Base-by-base conservation (phyloP, 1,140 invertebrate genomes). In the Chrysoperla carnea region DNA sequence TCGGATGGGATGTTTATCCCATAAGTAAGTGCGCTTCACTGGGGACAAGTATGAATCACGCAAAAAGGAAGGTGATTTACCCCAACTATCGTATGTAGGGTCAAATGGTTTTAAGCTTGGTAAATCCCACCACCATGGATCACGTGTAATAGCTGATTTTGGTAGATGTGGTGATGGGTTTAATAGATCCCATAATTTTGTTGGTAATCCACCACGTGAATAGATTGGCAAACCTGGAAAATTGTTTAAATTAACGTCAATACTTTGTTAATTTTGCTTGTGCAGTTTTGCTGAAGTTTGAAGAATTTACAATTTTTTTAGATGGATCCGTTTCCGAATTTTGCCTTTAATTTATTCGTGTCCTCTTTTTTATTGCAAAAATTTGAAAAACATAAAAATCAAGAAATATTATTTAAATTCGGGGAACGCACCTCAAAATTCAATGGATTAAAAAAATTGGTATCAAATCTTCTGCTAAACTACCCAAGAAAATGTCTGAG, bases 21-120 rank as follows among this genome's bases (percentile, higher is more conserved):
- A 88, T 50, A 88, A 71, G 67, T 84, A 88, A 63, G 76, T 80
- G 63, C 82, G 80, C 72, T 86, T 87, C 56, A 88, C 72, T 39
- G 84, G 84, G 51, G 83, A 87, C 55, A 88, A 75, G 67, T 84
- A 89, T 53, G 81, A 85, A 68, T 84, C 80, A 45, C 84, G 70
- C 52, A 86, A 69, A 66, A 79, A 84, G 55, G 80, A 87, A 42
- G 83, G 84, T 51, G 73, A 76, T 54, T 63, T 66, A 54, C 68
- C 69, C 65, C 69, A 73, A 50, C 71, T 66, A 52, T 58, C 67
- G 54, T 66, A 71, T 49, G 72, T 66, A 8, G 68, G 64, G 46
- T 74, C 70, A 60, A 71, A 77, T 39, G 84, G 84, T 59, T 72
- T 73, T 57, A 81, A 73, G 62, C 76, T 75, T 43, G 82, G 82